phyloP scores from a whole-genome alignment of 2,113 vertebrate species.

The Saimiri boliviensis region DNA sequence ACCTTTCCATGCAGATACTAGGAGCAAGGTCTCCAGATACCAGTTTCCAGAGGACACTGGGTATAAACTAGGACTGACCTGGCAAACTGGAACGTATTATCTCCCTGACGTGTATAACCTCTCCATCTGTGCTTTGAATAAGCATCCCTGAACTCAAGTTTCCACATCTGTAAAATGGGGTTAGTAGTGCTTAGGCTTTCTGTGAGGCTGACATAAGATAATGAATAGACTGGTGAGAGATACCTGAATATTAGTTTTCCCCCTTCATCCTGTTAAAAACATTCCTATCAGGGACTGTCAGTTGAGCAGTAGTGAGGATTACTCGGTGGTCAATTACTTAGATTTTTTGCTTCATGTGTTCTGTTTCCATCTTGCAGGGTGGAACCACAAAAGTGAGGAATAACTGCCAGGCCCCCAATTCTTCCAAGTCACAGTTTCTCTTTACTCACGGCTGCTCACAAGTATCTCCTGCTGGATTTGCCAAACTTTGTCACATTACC shows the following conservation, averaged over 20 bases:
- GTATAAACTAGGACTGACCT: neutral
- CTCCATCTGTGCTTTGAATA: accelerated
- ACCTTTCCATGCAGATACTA: neutral
- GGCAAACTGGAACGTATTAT: neutral
- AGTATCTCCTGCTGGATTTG: neutral
- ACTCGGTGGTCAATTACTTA: neutral
- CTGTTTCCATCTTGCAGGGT: neutral
- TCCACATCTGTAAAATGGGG: neutral
- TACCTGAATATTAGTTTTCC: neutral
- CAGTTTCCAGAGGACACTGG: neutral
- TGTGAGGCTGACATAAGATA: neutral
- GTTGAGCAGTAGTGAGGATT: neutral
- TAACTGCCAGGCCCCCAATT: neutral
- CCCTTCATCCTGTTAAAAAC: neutral
- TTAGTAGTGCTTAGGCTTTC: neutral
- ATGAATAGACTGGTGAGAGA: neutral
- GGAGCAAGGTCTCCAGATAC: neutral
- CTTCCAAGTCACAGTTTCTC: neutral
- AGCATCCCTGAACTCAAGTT: neutral
- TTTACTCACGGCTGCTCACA: neutral
- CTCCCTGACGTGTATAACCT: neutral
- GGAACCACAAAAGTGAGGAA: neutral
- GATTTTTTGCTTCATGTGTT: neutral
- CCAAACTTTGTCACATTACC: constrained; percentile 80
- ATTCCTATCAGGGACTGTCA: neutral